Percentiles rank a stretch among this genome's conserved stretches.
Conservation (phyloP, 2,797 vertebrate species). For the Lepilemur septentrionalis region DNA sequence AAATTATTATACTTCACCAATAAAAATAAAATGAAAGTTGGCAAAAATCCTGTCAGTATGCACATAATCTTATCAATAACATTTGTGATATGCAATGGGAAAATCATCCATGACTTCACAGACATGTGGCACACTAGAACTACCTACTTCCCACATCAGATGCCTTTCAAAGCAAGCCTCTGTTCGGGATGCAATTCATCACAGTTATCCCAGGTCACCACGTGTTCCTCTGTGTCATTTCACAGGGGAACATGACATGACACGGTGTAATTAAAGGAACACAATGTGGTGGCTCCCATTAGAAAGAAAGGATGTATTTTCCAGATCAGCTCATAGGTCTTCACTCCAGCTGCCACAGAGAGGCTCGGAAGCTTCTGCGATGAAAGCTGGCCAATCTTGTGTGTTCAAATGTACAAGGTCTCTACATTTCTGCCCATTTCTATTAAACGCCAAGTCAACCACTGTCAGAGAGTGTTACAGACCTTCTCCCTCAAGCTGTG, state of each 20-base stretch:
- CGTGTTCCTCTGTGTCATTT: constrained; percentile 85
- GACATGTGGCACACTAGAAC: constrained; percentile 64
- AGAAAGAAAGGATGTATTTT: constrained; percentile 70
- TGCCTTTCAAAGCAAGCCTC: constrained; percentile 79
- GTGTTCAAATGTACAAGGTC: constrained; percentile 62
- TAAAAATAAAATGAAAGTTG: constrained; percentile 78
- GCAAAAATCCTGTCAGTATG: constrained; percentile 50
- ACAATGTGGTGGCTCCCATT: constrained; percentile 79
- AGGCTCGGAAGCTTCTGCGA: constrained; percentile 44
- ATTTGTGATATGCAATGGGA: constrained; percentile 56
- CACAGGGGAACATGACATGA: constrained; percentile 82
- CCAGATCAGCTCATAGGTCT: constrained; percentile 80
- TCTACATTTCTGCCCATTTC: constrained; percentile 73
- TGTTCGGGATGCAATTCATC: constrained; percentile 85
- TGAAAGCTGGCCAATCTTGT: constrained; percentile 65
- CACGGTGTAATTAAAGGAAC: constrained; percentile 85
- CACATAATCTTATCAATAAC: constrained; percentile 75
- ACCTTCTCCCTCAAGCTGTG: constrained; percentile 67
- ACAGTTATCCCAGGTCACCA: constrained; percentile 86
- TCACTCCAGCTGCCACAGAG: constrained; percentile 65
- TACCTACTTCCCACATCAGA: constrained; percentile 73
- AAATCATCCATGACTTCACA: constrained; percentile 67
- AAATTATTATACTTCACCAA: constrained; percentile 57
- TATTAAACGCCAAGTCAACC: constrained; percentile 79
- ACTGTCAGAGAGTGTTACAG: constrained; percentile 74